phyloP scores from a whole-genome alignment of 2,113 vertebrate genomes.

The Macrotis lagotis region DNA sequence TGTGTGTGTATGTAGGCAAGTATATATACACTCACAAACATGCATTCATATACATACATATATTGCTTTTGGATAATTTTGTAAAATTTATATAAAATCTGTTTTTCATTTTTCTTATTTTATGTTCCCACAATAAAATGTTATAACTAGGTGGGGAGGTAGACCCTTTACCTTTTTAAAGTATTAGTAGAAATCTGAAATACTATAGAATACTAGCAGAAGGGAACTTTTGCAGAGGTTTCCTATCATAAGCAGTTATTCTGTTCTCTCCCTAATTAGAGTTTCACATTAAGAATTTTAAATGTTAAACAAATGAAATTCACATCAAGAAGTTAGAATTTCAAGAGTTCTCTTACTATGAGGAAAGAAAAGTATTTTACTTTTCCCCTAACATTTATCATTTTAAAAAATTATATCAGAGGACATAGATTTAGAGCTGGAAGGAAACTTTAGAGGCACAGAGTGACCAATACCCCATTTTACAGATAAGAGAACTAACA shows the following conservation, averaged over 20 bases:
- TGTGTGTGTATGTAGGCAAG: too few relatives aligned
- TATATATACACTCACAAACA: too few relatives aligned
- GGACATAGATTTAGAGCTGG: neutral
- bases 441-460: neutral
- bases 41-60: too few relatives aligned
- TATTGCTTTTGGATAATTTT: conserved; percentile 27
- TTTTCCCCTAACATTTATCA: neutral
- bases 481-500: neutral
- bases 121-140: neutral
- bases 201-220: neutral
- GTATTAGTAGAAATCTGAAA: neutral
- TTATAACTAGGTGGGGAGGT: neutral
- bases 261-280: neutral
- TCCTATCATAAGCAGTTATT: neutral
- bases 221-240: neutral
- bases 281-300: neutral
- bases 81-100: conserved; percentile 55
- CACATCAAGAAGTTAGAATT: neutral
- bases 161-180: neutral
- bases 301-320: neutral
- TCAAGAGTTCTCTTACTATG: neutral
- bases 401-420: neutral
- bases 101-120: neutral
- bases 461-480: neutral
- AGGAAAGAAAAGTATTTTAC: neutral